Conservation (phyloP, 64 coral and sea anemone genomes). For the Stichodactyla mertensii region DNA sequence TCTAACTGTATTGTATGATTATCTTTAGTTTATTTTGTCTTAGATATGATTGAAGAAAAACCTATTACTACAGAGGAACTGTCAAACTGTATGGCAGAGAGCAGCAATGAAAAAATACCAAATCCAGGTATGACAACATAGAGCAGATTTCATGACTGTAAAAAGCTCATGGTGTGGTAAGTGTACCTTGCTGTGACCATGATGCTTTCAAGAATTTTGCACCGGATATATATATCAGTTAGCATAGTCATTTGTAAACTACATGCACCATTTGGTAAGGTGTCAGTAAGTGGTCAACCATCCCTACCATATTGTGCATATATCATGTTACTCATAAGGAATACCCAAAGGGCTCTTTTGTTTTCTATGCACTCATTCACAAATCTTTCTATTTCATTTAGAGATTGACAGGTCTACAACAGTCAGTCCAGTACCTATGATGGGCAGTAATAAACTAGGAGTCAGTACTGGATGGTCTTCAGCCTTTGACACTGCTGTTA, state of each 20-base stretch:
- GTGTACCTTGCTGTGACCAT: too few relatives aligned
- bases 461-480: conserved; percentile 85
- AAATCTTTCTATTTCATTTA: neutral
- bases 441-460: conserved; percentile 85
- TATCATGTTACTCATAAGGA: too few relatives aligned
- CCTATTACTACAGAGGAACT: neutral
- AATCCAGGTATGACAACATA: neutral
- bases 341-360: too few relatives aligned
- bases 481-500: conserved; percentile 45
- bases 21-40: neutral
- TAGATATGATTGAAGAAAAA: neutral
- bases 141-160: too few relatives aligned
- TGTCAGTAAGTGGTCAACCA: too few relatives aligned
- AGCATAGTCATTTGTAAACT: too few relatives aligned
- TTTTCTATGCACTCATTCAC: too few relatives aligned
- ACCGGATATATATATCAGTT: too few relatives aligned
- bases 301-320: too few relatives aligned
- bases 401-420: conserved; percentile 1
- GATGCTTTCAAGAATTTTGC: too few relatives aligned
- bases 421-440: conserved; percentile 49
- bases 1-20: neutral
- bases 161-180: too few relatives aligned
- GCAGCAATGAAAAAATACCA: neutral
- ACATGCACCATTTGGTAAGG: too few relatives aligned
- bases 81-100: neutral